A percentile compares a stretch with the other conserved stretches of the same genome.
Evolutionary conservation across 2,113 vertebrate species (phyloP).

Genomic region (Myotis brandtii): DNA sequence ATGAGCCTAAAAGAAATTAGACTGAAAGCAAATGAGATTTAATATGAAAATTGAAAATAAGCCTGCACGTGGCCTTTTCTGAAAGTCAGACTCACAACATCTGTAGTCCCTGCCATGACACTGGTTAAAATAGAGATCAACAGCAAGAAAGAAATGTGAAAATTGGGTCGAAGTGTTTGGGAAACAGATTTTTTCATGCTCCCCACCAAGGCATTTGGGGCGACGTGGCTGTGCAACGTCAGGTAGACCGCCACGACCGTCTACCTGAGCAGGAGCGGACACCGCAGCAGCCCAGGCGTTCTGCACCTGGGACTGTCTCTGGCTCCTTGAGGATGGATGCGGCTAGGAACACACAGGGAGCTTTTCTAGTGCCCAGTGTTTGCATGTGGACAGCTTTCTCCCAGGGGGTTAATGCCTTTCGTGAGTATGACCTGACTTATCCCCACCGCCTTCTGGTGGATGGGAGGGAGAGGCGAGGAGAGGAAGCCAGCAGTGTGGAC

Average conservation of each 20-base stretch:
- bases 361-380: neutral
- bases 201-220: neutral
- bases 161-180: neutral
- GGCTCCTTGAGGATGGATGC: neutral
- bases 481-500: neutral
- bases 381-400: neutral
- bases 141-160: neutral
- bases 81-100: neutral
- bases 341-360: neutral
- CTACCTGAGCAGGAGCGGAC: neutral
- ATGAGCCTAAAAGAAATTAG: slow-evolving; percentile 41
- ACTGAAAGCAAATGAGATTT: slow-evolving; percentile 39
- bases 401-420: neutral
- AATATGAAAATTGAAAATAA: slow-evolving; percentile 1
- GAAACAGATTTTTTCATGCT: neutral
- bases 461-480: neutral
- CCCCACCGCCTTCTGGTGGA: neutral
- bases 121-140: neutral
- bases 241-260: neutral
- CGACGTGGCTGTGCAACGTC: neutral
- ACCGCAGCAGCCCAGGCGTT: neutral
- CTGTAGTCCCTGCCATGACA: neutral
- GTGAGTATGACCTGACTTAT: neutral
- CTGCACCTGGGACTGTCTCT: neutral
- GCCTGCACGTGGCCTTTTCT: neutral